Percentiles rank a stretch among this genome's conserved stretches.
Conservation (phyloP, 1,140 invertebrate genomes). For the Drosophila dunni region DNA sequence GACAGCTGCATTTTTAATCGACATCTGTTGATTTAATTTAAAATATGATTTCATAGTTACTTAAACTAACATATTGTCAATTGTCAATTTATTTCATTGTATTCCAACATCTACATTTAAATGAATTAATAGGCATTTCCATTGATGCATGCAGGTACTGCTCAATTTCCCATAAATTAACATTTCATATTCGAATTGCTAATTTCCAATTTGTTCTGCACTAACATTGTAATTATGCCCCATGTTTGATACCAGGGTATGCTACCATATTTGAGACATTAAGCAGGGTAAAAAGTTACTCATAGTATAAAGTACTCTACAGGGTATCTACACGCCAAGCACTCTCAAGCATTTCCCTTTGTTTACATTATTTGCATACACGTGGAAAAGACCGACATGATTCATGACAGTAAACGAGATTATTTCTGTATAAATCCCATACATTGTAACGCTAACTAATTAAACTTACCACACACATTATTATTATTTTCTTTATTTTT, state of each 20-base stretch:
- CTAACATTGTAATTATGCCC: background rate
- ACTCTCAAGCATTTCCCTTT: background rate
- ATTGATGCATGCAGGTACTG: slow-evolving; percentile 1
- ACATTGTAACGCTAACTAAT: slow-evolving; percentile 9
- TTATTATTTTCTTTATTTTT: background rate
- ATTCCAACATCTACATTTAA: background rate
- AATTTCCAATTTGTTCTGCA: slow-evolving; percentile 44
- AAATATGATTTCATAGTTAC: background rate
- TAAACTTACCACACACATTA: slow-evolving; percentile 4
- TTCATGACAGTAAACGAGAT: slow-evolving; percentile 6
- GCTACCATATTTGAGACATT: background rate
- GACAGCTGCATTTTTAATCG: background rate
- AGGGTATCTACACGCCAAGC: background rate
- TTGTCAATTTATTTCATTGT: background rate
- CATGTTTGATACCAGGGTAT: background rate
- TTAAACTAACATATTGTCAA: background rate
- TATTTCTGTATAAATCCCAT: slow-evolving; percentile 1
- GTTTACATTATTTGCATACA: slow-evolving; percentile 40
- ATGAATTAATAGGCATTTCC: background rate
- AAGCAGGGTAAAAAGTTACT: too few species aligned
- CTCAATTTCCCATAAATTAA: slow-evolving; percentile 28
- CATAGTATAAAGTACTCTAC: too few species aligned
- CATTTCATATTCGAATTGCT: slow-evolving; percentile 21
- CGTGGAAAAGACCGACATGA: background rate
- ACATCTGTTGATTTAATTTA: background rate